Conservation (phyloP, 1,140 invertebrate species). For the Orussus abietinus region DNA sequence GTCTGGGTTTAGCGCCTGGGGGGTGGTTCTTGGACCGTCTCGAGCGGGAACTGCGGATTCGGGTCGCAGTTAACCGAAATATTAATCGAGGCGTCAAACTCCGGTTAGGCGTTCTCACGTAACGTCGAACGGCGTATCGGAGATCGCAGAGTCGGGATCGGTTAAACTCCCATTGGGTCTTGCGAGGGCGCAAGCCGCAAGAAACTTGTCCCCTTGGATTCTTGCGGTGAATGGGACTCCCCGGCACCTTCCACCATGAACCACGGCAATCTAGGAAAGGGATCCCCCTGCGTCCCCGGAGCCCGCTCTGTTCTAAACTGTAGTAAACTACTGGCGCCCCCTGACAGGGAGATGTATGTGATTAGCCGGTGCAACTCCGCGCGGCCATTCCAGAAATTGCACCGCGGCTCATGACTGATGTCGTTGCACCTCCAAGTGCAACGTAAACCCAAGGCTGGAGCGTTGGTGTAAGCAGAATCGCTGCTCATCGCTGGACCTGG, state of each 20-base stretch:
- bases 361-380: constrained; percentile 6
- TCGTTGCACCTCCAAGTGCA: constrained; percentile 15
- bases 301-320: constrained; percentile 11
- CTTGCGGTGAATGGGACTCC: neutral
- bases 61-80: too few species aligned
- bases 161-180: too few species aligned
- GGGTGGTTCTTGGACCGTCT: too few species aligned
- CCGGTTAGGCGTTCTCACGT: too few species aligned
- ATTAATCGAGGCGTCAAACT: too few species aligned
- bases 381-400: constrained; percentile 17
- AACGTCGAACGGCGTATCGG: too few species aligned
- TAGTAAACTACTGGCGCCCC: constrained; percentile 6
- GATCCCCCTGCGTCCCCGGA: neutral
- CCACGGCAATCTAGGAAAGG: neutral
- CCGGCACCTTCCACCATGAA: neutral
- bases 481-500: too few species aligned
- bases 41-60: too few species aligned
- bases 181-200: too few species aligned
- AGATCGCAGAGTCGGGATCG: neutral
- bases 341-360: constrained; percentile 7
- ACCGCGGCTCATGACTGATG: constrained; percentile 21
- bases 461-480: too few species aligned
- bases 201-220: constrained; percentile 4
- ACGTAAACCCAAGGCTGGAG: too few species aligned
- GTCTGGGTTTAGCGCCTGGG: too few species aligned